Evolutionary conservation across 2,113 vertebrate genomes (phyloP).

Genomic region (Litocranius walleri): DNA sequence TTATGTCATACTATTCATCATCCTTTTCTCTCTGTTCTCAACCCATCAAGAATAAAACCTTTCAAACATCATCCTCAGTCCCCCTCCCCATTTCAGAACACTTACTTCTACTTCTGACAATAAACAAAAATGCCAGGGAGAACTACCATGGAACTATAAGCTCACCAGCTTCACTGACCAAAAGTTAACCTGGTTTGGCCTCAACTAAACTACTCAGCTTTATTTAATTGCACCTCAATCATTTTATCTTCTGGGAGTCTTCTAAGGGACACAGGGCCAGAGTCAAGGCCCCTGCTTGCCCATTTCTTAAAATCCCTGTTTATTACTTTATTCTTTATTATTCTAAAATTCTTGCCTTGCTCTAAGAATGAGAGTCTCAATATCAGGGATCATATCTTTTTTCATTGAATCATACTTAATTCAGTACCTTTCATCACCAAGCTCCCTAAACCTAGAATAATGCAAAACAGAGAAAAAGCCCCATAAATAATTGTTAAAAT

Average conservation of each 20-base stretch:
- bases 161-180: not conserved
- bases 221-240: not conserved
- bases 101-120: not conserved
- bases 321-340: not conserved
- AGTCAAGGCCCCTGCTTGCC: not conserved
- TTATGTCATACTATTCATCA: not conserved
- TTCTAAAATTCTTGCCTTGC: not conserved
- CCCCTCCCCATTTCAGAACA: not conserved
- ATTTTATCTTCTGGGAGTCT: not conserved
- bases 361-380: not conserved
- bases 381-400: not conserved
- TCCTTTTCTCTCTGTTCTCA: not conserved
- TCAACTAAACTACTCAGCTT: not conserved
- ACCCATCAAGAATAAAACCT: not conserved
- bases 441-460: not conserved
- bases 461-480: not conserved
- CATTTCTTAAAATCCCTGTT: not conserved
- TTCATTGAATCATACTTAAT: not conserved
- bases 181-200: not conserved
- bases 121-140: not conserved
- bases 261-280: not conserved
- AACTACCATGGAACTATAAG: not conserved
- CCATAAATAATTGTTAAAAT: not conserved
- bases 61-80: not conserved
- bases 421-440: not conserved